Evolutionary conservation across 2,113 vertebrate species (phyloP).

Genomic region (Laticauda laticaudata): DNA sequence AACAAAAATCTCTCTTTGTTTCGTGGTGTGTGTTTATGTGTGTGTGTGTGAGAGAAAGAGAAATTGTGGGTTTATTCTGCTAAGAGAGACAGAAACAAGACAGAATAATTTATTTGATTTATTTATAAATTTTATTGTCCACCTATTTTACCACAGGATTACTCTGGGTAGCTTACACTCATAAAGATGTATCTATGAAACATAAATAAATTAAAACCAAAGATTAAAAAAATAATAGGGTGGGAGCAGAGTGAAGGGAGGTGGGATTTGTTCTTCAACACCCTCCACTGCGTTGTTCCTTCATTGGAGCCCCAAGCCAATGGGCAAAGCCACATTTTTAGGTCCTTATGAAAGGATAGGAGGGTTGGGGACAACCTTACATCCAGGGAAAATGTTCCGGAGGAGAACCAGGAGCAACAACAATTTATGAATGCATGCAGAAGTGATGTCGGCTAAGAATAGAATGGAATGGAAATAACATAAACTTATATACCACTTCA

Average conservation of each 20-base stretch:
- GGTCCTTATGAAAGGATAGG: no score
- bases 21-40: not conserved
- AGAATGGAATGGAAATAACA: no score
- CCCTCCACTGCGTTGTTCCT: not conserved
- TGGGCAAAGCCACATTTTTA: no score
- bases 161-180: not conserved
- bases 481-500: no score
- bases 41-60: not conserved
- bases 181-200: not conserved
- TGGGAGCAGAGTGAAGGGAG: not conserved
- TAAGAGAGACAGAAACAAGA: not conserved
- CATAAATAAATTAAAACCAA: not conserved
- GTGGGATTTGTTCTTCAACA: not conserved
- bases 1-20: not conserved
- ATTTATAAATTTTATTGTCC: not conserved
- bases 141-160: not conserved
- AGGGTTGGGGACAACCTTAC: no score
- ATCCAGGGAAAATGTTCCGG: no score
- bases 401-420: no score
- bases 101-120: not conserved
- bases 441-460: not conserved
- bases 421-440: not conserved
- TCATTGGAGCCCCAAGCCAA: not conserved
- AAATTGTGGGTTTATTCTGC: conserved; percentile 23
- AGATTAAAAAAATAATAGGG: not conserved